Base-by-base conservation (phyloP, 2,888 invertebrate species). In the Chironomus riparius region DNA sequence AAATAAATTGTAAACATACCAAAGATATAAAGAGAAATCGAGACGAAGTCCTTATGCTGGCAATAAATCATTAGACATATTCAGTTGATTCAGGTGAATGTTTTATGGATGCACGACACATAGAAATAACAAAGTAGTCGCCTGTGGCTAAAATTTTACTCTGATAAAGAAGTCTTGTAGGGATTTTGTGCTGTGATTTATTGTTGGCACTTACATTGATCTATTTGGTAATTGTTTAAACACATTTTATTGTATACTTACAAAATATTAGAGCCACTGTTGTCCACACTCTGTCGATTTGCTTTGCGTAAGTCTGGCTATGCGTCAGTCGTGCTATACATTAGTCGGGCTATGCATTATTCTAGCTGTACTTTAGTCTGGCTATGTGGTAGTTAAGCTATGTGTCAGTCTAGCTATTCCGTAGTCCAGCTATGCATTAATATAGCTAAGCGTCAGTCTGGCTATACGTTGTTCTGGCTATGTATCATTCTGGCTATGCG, bases 11-110 rank as follows among this genome's bases (percentile, higher is more conserved):
- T 70, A 22, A 48, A 70, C 18, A 18, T 21, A 21, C 62, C n/a
- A 2, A 62, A 18, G 10, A 21, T 21, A 62, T 15, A 21, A 50
- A 50, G 15, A n/a, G 62, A 62, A 10, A 21, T 62, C 12, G 65
- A 21, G 18, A 18, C 15, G 15, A 24, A 21, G 62, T 62, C 62
- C 62, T 62, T 70, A 47, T 70, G 68, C 38, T 47, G 24, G 70
- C n/a, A 70, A 70, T 70, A 70, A 70, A 70, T 70, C 70, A 70
- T 70, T 56, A 22, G 70, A 70, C 56, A 70, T n/a, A 70, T 70
- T 70, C 48, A 70, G 56, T 56, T 70, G 70, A 70, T 50, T 70
- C 70, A 70, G 70, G 70, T 70, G 48, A 70, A 38, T 70, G 70
- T 47, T 70, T 70, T 47, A n/a, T 47, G 15, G 47, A 18, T 47